phyloP scores from a whole-genome alignment of 2,113 vertebrate species.

The Trochalopteron elliotii region DNA sequence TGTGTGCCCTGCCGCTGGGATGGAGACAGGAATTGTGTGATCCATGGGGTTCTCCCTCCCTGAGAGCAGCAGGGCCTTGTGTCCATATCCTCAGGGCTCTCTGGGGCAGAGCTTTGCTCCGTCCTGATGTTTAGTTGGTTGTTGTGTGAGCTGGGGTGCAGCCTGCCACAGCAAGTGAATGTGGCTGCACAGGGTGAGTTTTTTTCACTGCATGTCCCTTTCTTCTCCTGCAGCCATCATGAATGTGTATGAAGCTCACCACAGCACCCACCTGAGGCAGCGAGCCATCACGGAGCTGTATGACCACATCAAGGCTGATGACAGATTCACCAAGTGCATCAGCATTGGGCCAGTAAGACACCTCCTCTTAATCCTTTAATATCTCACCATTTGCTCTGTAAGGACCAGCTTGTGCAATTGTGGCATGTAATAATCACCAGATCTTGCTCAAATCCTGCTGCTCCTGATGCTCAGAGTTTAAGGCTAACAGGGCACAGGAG shows the following conservation, averaged over 20 bases:
- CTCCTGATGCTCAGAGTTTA: background rate
- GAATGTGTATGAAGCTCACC: constrained; percentile 88
- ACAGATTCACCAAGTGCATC: constrained; percentile 90
- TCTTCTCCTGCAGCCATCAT: constrained; percentile 75
- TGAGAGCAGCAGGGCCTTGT: background rate
- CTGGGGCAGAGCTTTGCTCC: background rate
- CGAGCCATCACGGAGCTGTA: constrained; percentile 80
- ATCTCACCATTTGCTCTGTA: background rate
- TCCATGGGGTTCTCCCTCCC: background rate
- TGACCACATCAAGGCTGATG: constrained; percentile 89
- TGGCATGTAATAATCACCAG: background rate
- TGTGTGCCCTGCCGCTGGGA: background rate
- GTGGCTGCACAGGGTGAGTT: background rate
- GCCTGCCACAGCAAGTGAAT: background rate
- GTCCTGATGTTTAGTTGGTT: fast-evolving
- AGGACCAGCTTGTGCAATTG: background rate
- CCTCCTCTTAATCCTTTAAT: background rate
- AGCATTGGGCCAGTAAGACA: constrained; percentile 89
- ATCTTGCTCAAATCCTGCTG: background rate
- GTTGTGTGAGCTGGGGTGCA: background rate
- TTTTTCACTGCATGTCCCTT: background rate
- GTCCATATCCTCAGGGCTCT: background rate
- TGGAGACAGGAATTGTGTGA: background rate
- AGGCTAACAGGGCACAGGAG: background rate
- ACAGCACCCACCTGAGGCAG: constrained; percentile 78